A percentile compares a stretch with the other conserved stretches of the same genome.
Conservation (phyloP, 1,140 invertebrate species). For the Sitophilus oryzae region DNA sequence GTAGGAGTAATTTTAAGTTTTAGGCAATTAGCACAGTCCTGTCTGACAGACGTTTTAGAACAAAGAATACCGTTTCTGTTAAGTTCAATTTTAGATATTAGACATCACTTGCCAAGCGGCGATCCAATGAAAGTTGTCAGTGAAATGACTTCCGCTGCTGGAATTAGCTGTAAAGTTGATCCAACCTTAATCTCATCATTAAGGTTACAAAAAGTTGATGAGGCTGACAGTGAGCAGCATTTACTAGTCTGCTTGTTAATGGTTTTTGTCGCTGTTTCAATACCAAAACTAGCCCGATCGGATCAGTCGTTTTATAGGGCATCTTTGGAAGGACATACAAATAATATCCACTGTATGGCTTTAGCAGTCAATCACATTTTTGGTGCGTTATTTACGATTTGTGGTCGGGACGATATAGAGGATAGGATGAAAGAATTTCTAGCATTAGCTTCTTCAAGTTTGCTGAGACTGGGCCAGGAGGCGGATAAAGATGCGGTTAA, state of each 20-base stretch:
- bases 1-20: conserved; percentile 97
- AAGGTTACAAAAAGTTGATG: conserved; percentile 78
- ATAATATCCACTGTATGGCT: conserved; percentile 97
- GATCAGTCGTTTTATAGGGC: conserved; percentile 87
- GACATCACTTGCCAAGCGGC: conserved; percentile 84
- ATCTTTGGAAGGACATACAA: conserved; percentile 89
- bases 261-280: conserved; percentile 97
- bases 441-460: conserved; percentile 90
- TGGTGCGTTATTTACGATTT: conserved; percentile 92
- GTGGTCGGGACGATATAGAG: conserved; percentile 91
- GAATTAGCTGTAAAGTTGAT: conserved; percentile 88
- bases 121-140: conserved; percentile 90
- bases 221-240: conserved; percentile 78
- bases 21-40: conserved; percentile 85
- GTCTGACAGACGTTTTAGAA: conserved; percentile 89
- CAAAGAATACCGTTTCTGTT: conserved; percentile 94
- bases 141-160: conserved; percentile 95
- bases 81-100: conserved; percentile 90
- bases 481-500: conserved; percentile 89
- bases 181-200: conserved; percentile 86
- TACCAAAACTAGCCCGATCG: conserved; percentile 90
- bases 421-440: conserved; percentile 98
- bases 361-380: conserved; percentile 96
- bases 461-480: conserved; percentile 90
- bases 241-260: conserved; percentile 90